These are phyloP conservation scores for Ectemnius lituratus DNA, from an alignment of 2,888 invertebrate genomes.

Conservation along the genomic window DNA sequence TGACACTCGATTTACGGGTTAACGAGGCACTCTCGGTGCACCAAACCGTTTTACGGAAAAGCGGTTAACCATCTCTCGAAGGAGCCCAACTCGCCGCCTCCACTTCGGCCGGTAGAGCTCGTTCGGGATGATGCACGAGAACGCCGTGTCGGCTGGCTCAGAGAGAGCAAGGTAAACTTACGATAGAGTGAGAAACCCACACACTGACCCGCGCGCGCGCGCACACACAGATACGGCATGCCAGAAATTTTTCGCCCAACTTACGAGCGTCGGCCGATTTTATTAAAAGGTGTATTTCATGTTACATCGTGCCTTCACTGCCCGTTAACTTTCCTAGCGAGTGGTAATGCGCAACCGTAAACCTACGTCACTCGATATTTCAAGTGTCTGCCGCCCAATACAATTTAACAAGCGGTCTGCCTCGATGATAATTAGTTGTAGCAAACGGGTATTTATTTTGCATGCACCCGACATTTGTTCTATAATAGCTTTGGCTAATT, in stretches of 20 bases:
- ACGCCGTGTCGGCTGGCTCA: conserved; percentile 1
- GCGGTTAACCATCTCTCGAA: conserved; percentile 52
- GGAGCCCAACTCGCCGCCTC: conserved; percentile 31
- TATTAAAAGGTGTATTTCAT: no score
- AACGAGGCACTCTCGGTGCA: conserved; percentile 53
- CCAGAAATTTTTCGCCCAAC: conserved; percentile 32
- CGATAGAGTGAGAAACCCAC: neutral
- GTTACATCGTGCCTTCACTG: no score
- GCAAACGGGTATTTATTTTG: no score
- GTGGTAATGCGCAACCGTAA: no score
- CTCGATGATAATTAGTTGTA: no score
- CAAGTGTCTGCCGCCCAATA: no score
- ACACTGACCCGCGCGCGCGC: neutral
- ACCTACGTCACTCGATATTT: no score
- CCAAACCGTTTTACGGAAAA: conserved; percentile 50
- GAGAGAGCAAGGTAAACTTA: neutral
- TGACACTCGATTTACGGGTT: conserved; percentile 56
- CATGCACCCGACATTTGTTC: no score
- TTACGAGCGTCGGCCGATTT: conserved; percentile 25
- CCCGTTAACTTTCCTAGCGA: no score
- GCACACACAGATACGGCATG: neutral
- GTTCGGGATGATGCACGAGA: conserved; percentile 39
- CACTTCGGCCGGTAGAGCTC: neutral
- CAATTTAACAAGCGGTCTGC: no score
- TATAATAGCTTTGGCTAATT: no score